Conservation (phyloP, 2,797 vertebrate species). For the Gobionotothen gibberifrons region DNA sequence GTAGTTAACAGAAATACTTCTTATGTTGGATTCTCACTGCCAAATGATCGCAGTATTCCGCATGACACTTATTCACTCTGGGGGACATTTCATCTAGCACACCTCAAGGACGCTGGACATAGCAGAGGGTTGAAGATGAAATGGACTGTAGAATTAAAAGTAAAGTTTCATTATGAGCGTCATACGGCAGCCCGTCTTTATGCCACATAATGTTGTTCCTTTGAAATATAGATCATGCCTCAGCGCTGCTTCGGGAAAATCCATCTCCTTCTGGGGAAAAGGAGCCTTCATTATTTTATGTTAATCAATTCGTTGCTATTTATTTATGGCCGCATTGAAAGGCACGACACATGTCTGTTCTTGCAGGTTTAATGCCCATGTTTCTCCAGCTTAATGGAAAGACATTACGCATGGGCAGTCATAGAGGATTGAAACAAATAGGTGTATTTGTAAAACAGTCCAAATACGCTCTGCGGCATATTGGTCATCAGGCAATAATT, state of each 20-base stretch:
- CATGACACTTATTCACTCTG: slow-evolving; percentile 66
- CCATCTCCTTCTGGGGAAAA: slow-evolving; percentile 29
- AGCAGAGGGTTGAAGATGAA: slow-evolving; percentile 61
- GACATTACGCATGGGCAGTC: slow-evolving; percentile 40
- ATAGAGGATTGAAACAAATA: slow-evolving; percentile 60
- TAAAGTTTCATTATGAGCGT: slow-evolving; percentile 77
- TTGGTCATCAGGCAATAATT: slow-evolving; percentile 60
- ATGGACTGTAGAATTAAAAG: slow-evolving; percentile 78
- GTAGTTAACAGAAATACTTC: too few species aligned
- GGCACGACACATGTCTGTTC: slow-evolving; percentile 33
- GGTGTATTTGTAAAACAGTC: slow-evolving; percentile 49
- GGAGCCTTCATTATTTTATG: slow-evolving; percentile 45
- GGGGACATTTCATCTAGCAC: slow-evolving; percentile 60
- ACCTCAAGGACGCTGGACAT: slow-evolving; percentile 66
- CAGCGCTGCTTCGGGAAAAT: slow-evolving; percentile 27
- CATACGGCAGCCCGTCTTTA: slow-evolving; percentile 48
- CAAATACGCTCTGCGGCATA: slow-evolving; percentile 30
- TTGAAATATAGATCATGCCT: slow-evolving; percentile 40
- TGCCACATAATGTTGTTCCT: slow-evolving; percentile 45
- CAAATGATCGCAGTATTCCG: slow-evolving; percentile 65
- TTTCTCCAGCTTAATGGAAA: slow-evolving; percentile 59
- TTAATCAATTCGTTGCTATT: slow-evolving; percentile 50
- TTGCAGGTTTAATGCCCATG: slow-evolving; percentile 31
- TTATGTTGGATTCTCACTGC: slow-evolving; percentile 26
- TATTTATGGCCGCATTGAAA: slow-evolving; percentile 38